phyloP scores from a whole-genome alignment of 2,113 vertebrate genomes.

The Apteryx mantelli region DNA sequence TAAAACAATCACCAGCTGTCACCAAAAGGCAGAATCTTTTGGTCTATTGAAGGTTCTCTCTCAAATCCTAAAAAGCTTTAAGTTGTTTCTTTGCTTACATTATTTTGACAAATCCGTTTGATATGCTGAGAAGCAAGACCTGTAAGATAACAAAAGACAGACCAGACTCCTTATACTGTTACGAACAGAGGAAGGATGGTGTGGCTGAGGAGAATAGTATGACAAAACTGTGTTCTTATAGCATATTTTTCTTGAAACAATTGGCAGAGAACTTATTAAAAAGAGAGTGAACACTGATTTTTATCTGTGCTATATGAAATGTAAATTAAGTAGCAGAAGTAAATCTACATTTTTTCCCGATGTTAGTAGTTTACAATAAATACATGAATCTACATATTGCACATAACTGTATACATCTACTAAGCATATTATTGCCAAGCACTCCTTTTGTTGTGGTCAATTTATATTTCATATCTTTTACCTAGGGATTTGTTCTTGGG shows the following conservation, averaged over 20 bases:
- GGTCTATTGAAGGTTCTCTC: neutral
- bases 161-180: neutral
- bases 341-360: neutral
- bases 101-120: neutral
- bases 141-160: neutral
- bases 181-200: neutral
- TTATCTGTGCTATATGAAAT: neutral
- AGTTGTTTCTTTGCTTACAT: neutral
- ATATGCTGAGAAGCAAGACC: neutral
- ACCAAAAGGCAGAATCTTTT: neutral
- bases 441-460: conserved; percentile 61
- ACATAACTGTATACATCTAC: neutral
- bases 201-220: neutral
- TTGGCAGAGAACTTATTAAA: neutral
- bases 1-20: neutral
- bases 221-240: neutral
- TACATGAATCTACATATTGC: neutral
- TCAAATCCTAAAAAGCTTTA: neutral
- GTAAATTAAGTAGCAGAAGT: neutral
- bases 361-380: neutral
- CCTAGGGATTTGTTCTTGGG: conserved; percentile 71
- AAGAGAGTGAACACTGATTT: neutral
- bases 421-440: neutral
- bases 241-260: neutral
- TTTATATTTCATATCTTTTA: conserved; percentile 76